Base-by-base conservation (phyloP, 2,113 vertebrate genomes). In the Hippocampus guttulatus region DNA sequence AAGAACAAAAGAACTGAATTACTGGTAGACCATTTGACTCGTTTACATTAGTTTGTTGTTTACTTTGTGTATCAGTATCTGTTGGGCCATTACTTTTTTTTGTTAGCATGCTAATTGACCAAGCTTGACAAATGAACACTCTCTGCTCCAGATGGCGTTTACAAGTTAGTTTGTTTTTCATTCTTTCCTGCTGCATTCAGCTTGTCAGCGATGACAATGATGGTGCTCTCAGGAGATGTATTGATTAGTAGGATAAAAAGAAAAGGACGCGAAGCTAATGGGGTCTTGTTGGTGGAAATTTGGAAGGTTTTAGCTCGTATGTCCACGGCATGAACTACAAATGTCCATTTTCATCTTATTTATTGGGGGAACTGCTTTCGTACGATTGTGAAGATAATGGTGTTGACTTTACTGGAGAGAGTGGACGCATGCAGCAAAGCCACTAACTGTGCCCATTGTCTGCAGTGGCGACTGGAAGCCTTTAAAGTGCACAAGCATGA, bases 81-180 rank as follows among this genome's bases (percentile, higher is more conserved):
- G 47, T 49, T 15, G 15, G 47, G 15, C 16, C 47, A 15, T 16
- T 49, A 5, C 15, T 18, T 49, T 49, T 47, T 49, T 49, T 18
- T 49, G 14, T 30, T 1, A 38, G 7, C 49, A 8, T 52, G 60
- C 8, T 67, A 74, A 80, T 63, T 5, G 20, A 25, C 61, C 64
- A 43, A n/a, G 21, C 65, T 62, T 63, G 64, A 70, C 82, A 73
- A 74, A 67, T 70, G 68, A 78, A 73, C 5, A 30, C n/a, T n/a
- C n/a, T n/a, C 5, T 64, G 41, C 45, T 40, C 68, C 73, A 58
- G 45, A 82, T 70, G 76, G 52, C 20, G 49, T 54, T 75, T 79
- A 74, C 68, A 68, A 51, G 79, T 67, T 54, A 64, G 70, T 70
- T 66, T 64, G 70, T 75, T 76, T 63, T 63, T 64, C 52, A 74